phyloP scores from a whole-genome alignment of 2,113 vertebrate genomes.

The Paramisgurnus dabryanus region DNA sequence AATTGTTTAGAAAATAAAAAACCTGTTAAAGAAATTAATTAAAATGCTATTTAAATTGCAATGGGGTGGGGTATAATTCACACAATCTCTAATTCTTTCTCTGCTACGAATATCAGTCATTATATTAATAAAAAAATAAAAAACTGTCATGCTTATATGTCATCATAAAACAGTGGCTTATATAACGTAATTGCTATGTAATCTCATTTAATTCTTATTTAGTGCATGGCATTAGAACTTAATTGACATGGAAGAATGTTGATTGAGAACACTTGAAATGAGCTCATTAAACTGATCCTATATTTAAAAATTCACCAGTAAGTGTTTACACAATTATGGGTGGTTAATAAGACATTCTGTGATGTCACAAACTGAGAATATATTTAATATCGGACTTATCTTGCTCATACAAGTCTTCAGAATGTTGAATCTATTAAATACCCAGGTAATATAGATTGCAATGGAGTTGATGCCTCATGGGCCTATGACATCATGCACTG shows the following conservation, averaged over 20 bases:
- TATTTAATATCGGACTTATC: too few species aligned
- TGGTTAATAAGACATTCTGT: neutral
- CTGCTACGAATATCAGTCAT: neutral
- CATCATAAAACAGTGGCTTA: neutral
- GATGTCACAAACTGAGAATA: too few species aligned
- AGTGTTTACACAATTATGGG: neutral
- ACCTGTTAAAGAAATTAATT: neutral
- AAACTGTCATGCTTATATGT: neutral
- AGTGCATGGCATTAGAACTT: slow-evolving; percentile 15
- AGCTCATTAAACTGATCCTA: neutral
- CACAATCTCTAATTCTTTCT: neutral
- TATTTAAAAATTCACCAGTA: slow-evolving; percentile 13
- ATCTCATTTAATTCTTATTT: slow-evolving; percentile 19
- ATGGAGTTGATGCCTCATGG: too few species aligned
- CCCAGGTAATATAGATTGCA: too few species aligned
- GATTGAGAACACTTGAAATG: slow-evolving; percentile 4
- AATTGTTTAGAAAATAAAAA: neutral
- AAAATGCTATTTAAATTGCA: neutral
- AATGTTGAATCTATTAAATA: too few species aligned
- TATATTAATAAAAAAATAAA: slow-evolving; percentile 3
- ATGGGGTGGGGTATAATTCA: neutral
- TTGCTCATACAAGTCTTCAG: too few species aligned
- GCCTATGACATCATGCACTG: too few species aligned
- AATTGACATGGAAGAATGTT: slow-evolving; percentile 10
- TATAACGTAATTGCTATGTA: slow-evolving; percentile 13